Evolutionary conservation across 2,797 vertebrate species (phyloP), one percentile per base, ranked within the genome.

Genomic region (Smutsia gigantea): DNA sequence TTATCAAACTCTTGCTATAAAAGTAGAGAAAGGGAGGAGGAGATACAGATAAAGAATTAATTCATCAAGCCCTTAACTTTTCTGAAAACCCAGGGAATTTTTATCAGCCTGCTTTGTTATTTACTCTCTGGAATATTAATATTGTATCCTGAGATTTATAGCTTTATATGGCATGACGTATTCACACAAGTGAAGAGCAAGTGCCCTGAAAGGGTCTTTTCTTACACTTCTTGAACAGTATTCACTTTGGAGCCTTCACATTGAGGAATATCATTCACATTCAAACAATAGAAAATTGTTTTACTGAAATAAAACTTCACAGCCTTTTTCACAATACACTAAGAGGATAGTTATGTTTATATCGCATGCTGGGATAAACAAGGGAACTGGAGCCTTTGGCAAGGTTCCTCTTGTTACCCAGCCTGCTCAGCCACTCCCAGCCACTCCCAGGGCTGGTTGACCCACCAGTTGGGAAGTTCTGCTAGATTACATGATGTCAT

Each of bases 1-100:
- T 75, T 91, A 93, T 83, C 95, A 96, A 39, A 75, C 5, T 91
- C 34, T 72, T 74, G 51, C 69, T 93, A 63, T 51, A 91, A 96
- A 95, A 94, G 75, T 69, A 94, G 96, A 95, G 82, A 96, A 94
- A 79, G 15, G 29, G 37, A 95, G 75, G 64, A 92, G 74, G 55
- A 68, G n/a, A 82, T 75, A 34, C 59, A 91, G 83, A 96, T 57
- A 97, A 87, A 88, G 63, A 97, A 97, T 96, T 95, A 97, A 96
- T 95, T 97, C 91, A 97, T 95, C 87, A 94, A 86, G 55, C 7
- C 49, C 82, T 93, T 93, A 83, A 84, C 64, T 96, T 95, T 90
- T 93, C 74, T 61, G 78, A 87, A 96, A 96, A 90, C 55, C 37
- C 23, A 95, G 93, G 72, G 59, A 93, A 84, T 97, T 97, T 64